phyloP scores from a whole-genome alignment of 2,113 vertebrate genomes.

The Tragulus kanchil region DNA sequence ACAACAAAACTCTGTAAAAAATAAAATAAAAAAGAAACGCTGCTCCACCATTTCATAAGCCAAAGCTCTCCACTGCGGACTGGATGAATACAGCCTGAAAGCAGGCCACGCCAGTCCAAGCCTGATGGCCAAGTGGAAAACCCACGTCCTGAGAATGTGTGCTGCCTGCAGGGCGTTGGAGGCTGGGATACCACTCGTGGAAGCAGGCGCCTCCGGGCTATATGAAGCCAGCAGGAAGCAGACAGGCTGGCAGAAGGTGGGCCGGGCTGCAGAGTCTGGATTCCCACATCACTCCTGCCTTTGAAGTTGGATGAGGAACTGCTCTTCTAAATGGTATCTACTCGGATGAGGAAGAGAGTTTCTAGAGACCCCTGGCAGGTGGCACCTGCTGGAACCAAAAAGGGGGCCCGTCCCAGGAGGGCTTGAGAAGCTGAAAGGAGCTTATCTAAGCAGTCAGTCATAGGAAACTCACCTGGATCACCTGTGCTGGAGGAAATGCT shows the following conservation, averaged over 20 bases:
- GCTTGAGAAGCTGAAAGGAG: neutral
- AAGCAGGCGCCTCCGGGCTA: neutral
- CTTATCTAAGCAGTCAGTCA: neutral
- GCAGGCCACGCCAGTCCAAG: neutral
- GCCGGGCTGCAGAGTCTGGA: rapidly evolving
- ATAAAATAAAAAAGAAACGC: neutral
- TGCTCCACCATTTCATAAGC: neutral
- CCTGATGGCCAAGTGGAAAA: neutral
- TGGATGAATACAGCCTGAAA: neutral
- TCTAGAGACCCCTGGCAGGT: neutral
- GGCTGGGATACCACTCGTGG: neutral
- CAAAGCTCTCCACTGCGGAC: neutral
- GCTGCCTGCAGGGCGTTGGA: neutral
- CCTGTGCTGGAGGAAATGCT: neutral
- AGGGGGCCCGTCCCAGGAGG: neutral
- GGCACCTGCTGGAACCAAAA: neutral
- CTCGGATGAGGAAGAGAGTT: neutral
- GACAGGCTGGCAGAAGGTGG: rapidly evolving
- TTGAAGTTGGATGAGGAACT: neutral
- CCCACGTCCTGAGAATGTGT: neutral
- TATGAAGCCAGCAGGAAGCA: neutral
- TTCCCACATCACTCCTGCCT: neutral
- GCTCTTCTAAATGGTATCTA: neutral
- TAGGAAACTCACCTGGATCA: neutral
- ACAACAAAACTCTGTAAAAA: too few relatives aligned